Base-by-base conservation (phyloP, 2,113 vertebrate species). In the Tetraodon nigroviridis region DNA sequence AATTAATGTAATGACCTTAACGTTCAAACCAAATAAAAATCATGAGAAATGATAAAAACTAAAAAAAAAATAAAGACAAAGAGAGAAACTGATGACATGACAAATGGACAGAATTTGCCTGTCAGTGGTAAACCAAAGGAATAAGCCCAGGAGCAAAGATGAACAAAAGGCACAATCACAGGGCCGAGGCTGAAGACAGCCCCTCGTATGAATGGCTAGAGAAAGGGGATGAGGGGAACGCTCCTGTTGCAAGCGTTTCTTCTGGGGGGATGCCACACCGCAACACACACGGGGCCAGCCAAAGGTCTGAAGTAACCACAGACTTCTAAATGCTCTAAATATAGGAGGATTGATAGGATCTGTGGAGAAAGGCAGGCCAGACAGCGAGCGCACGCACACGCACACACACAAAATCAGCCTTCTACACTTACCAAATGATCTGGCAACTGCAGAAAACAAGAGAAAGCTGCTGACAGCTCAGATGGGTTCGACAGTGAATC, bases 321-420 rank as follows among this genome's bases (percentile, higher is more conserved):
- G 71, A 70, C 71, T 79, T 83, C 73, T 83, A 74, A 75, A 79
- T 67, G 72, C 76, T 84, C 84, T 86, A 86, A 83, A 86, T 80
- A 76, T 86, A 86, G 82, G 63, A 71, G 55, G 44, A 72, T 59
- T 76, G 84, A 85, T 85, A 81, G 69, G 71, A 84, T 84, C 80
- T 72, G 71, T 57, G 76, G 73, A 76, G 61, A 61, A 56, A 73
- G 54, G 63, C 61, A 51, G 65, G 45, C 27, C 44, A 46, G 44
- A n/a, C 44, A 7, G 44, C 44, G 6, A 16, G n/a, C 44, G 12
- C 44, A 45, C 15, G 8, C 17, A 11, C 51, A 18, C 63, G 20
- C 56, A 58, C 47, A 44, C 45, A 32, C 62, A 48, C 41, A 47
- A 45, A 61, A 63, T 46, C 61, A 63, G 22, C 49, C 67, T 60